phyloP scores from a whole-genome alignment of 1,140 invertebrate genomes.

The Bemisia tabaci region DNA sequence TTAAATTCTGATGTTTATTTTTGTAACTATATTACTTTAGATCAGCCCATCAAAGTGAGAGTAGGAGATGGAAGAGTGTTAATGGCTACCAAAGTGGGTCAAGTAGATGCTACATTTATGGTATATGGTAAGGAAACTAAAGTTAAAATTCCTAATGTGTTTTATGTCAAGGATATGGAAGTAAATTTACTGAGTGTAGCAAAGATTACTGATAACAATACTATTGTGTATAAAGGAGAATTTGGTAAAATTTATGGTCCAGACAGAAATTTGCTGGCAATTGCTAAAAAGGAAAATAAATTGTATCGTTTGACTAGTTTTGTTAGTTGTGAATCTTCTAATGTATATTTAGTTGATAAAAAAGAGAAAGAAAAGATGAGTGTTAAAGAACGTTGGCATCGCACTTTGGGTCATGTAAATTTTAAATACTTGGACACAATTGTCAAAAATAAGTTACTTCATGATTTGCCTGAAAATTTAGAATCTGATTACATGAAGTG shows the following conservation, averaged over 20 bases:
- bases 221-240: conserved; percentile 13
- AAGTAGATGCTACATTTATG: conserved; percentile 14
- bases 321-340: too few species aligned
- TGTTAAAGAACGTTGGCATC: conserved; percentile 12
- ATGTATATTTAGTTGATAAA: too few species aligned
- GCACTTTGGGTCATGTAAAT: conserved; percentile 5
- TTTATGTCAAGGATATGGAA: conserved; percentile 10
- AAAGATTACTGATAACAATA: conserved; percentile 14
- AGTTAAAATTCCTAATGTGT: conserved; percentile 18
- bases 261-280: too few species aligned
- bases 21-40: conserved; percentile 13
- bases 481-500: conserved; percentile 9
- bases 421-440: not conserved
- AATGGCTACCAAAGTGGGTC: conserved; percentile 13
- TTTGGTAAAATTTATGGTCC: too few species aligned
- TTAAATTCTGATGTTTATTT: conserved; percentile 15
- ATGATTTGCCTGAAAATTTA: not conserved
- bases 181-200: conserved; percentile 19
- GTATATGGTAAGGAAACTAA: conserved; percentile 13
- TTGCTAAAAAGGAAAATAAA: too few species aligned
- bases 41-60: conserved; percentile 17
- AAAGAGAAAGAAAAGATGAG: not conserved
- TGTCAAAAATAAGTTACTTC: not conserved
- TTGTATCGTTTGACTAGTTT: too few species aligned
- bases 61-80: conserved; percentile 16